Base-by-base conservation (phyloP, 2,113 vertebrate species). In the Zosterops pallidus region DNA sequence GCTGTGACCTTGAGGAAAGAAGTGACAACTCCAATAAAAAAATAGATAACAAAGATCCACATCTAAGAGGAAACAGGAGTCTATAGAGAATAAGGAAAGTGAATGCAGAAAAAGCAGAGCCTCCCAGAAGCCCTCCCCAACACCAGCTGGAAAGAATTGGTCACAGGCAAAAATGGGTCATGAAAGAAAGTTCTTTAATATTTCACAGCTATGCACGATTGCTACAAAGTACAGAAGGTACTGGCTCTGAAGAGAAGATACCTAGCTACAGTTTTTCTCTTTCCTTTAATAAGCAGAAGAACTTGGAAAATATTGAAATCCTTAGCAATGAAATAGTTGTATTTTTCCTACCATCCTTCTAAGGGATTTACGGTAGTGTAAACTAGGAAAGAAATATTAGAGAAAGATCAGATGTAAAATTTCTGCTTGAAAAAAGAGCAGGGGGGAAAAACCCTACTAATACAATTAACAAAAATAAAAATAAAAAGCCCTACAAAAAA, bases 401-500 rank as follows among this genome's bases (percentile, higher is more conserved):
- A 26, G 6, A 70, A 81, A 69, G 5, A 53, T 64, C 3, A 59
- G 5, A n/a, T 57, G 26, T 13, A 78, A 83, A 70, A 74, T 17
- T 50, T 84, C 31, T 74, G 25, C 26, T 35, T 46, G 4, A 60
- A 68, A 84, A 78, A 79, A 24, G 4, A 42, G 23, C 2, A 25
- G 5, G 4, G 1, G 4, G 0, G 6, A 50, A 46, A 14, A 1
- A 23, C 33, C 0, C 16, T 52, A 44, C 1, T n/a, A 29, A 33
- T 21, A 39, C 46, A 17, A n/a, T 7, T 24, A 74, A 57, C 26
- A 67, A 50, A 19, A 37, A 28, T 10, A 41, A 77, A 37, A 53
- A 19, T 6, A 5, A 42, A 16, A 18, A 13, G 0, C 1, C 10
- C 6, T 33, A 21, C 14, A 49, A n/a, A 82, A 84, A 41, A 2